Evolutionary conservation across 2,888 invertebrate species (phyloP).

Genomic region (Cantharis lateralis): DNA sequence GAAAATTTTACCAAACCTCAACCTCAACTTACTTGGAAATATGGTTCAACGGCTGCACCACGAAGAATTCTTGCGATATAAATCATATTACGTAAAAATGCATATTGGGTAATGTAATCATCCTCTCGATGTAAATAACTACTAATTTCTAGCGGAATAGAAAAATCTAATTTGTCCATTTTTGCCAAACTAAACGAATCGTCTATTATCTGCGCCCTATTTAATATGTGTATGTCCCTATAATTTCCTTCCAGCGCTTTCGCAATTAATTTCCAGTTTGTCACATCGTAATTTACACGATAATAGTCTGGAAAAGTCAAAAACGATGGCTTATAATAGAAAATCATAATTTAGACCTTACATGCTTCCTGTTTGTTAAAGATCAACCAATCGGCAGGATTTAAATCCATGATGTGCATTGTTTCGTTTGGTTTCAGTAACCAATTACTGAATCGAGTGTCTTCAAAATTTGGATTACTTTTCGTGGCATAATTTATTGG

Average conservation of each 20-base stretch:
- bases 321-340: too few species aligned
- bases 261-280: constrained; percentile 56
- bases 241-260: constrained; percentile 51
- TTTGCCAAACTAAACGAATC: constrained; percentile 59
- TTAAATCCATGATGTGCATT: background rate
- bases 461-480: background rate
- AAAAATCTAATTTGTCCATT: constrained; percentile 61
- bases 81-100: background rate
- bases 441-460: constrained; percentile 7
- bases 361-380: too few species aligned
- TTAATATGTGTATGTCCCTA: constrained; percentile 60
- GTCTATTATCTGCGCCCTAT: constrained; percentile 61
- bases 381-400: too few species aligned
- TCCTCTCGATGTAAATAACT: constrained; percentile 62
- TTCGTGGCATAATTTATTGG: constrained; percentile 16
- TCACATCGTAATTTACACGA: constrained; percentile 52
- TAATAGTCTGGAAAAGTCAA: constrained; percentile 44
- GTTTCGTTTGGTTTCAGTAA: background rate
- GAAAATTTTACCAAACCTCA: background rate
- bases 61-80: background rate
- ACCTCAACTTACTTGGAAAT: background rate
- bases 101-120: constrained; percentile 66
- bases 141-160: constrained; percentile 61
- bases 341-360: too few species aligned
- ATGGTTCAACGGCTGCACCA: background rate